Evolutionary conservation across 2,797 vertebrate genomes (phyloP).

Genomic region (Margarornis squamiger): DNA sequence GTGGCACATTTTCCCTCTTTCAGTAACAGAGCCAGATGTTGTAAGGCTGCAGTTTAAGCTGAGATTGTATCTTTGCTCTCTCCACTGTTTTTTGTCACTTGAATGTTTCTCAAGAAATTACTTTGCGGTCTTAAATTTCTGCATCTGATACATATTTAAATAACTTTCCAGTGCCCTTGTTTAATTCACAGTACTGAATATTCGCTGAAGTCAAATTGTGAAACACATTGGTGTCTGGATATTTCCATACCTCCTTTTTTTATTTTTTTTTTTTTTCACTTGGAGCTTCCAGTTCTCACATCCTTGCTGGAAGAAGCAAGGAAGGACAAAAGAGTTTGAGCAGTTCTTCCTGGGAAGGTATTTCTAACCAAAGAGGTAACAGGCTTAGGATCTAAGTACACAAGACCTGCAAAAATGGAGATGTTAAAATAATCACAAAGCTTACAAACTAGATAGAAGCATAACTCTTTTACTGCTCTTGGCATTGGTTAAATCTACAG

Average conservation of each 20-base stretch:
- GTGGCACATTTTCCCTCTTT: background rate
- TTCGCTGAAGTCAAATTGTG: background rate
- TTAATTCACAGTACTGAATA: constrained; percentile 14
- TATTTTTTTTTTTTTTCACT: background rate
- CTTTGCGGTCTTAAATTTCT: background rate
- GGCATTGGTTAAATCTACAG: constrained; percentile 49
- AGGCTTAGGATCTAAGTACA: background rate
- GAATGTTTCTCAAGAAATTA: background rate
- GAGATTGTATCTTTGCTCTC: background rate
- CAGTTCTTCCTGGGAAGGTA: background rate
- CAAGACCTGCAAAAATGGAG: background rate
- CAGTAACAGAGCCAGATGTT: accelerated
- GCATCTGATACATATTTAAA: constrained; percentile 24
- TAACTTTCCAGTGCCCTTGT: constrained; percentile 27
- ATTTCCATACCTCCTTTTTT: background rate
- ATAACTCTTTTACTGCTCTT: constrained; percentile 34
- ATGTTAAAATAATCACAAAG: constrained; percentile 29
- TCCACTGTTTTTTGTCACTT: background rate
- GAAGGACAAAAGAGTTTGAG: background rate
- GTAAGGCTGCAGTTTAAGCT: background rate
- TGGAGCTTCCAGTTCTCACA: background rate
- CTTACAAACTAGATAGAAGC: background rate
- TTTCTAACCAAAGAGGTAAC: background rate
- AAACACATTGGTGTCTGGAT: background rate
- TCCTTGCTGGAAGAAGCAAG: background rate